Conservation (phyloP, 2,888 invertebrate genomes). For the Callinectes sapidus region DNA sequence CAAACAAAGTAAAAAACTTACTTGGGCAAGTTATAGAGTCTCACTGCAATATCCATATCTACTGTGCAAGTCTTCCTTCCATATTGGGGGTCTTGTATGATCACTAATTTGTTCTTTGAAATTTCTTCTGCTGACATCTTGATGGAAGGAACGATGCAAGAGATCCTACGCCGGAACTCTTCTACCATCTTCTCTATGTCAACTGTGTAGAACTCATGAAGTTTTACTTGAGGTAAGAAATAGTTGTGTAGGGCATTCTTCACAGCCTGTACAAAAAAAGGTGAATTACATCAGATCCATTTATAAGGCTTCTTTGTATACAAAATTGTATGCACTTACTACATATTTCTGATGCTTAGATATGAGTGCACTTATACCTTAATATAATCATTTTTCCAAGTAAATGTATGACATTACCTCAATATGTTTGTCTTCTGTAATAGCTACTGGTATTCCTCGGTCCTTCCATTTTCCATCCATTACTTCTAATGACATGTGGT, state of each 20-base stretch:
- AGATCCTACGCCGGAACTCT: slow-evolving; percentile 79
- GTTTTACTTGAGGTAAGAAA: slow-evolving; percentile 76
- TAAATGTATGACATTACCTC: slow-evolving; percentile 78
- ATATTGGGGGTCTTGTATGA: slow-evolving; percentile 85
- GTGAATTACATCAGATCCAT: too few species aligned
- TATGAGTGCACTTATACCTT: neutral
- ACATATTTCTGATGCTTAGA: neutral
- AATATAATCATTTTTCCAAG: neutral
- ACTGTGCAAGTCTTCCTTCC: slow-evolving; percentile 85
- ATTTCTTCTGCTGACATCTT: neutral
- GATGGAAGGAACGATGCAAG: slow-evolving; percentile 34
- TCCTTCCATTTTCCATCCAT: slow-evolving; percentile 83
- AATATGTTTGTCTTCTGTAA: slow-evolving; percentile 83
- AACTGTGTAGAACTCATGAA: slow-evolving; percentile 88
- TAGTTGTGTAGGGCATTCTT: slow-evolving; percentile 75
- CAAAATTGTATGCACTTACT: neutral
- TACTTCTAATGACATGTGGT: slow-evolving; percentile 85
- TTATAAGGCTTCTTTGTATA: neutral
- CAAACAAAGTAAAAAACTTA: slow-evolving; percentile 73
- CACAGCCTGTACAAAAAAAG: slow-evolving; percentile 75
- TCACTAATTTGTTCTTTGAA: slow-evolving; percentile 74
- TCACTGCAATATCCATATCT: slow-evolving; percentile 88
- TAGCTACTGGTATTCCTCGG: slow-evolving; percentile 83
- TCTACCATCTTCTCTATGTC: slow-evolving; percentile 84
- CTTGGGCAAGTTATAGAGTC: slow-evolving; percentile 86